These are phyloP conservation scores for Kradibia gibbosae DNA, from an alignment of 1,140 invertebrate genomes.

Conservation along the genomic window DNA sequence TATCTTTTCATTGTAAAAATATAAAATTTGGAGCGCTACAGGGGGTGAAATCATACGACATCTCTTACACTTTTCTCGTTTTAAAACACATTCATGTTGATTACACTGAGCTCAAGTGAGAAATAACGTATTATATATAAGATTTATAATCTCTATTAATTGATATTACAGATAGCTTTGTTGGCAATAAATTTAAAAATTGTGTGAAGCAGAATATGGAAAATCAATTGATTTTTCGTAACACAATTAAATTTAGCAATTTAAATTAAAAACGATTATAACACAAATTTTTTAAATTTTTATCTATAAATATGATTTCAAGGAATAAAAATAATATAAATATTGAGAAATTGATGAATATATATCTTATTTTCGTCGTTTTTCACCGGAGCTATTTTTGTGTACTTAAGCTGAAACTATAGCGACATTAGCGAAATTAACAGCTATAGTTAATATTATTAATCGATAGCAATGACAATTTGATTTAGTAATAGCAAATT, in stretches of 20 bases:
- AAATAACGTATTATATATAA: slow-evolving; percentile 14
- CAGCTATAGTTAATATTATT: slow-evolving; percentile 3
- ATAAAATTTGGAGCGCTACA: slow-evolving; percentile 3
- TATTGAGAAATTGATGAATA: not conserved
- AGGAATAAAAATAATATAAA: too few relatives aligned
- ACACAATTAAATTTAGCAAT: too few relatives aligned
- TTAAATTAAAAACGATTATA: too few relatives aligned
- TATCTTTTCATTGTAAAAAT: slow-evolving; percentile 32
- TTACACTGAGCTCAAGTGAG: not conserved
- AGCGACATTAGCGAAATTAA: slow-evolving; percentile 1
- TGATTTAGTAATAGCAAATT: slow-evolving; percentile 24
- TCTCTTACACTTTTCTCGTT: not conserved
- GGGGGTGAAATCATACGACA: not conserved
- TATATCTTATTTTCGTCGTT: not conserved
- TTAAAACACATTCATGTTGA: not conserved
- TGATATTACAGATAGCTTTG: not conserved
- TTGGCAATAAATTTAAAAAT: too few relatives aligned
- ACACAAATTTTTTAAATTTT: too few relatives aligned
- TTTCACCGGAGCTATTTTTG: not conserved
- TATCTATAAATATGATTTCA: too few relatives aligned
- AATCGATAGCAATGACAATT: slow-evolving; percentile 30
- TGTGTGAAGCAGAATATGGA: too few relatives aligned
- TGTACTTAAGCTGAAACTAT: not conserved
- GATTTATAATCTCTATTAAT: not conserved
- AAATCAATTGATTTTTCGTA: too few relatives aligned